Base-by-base conservation (phyloP, 2,888 invertebrate genomes). In the Eupithecia inturbata region DNA sequence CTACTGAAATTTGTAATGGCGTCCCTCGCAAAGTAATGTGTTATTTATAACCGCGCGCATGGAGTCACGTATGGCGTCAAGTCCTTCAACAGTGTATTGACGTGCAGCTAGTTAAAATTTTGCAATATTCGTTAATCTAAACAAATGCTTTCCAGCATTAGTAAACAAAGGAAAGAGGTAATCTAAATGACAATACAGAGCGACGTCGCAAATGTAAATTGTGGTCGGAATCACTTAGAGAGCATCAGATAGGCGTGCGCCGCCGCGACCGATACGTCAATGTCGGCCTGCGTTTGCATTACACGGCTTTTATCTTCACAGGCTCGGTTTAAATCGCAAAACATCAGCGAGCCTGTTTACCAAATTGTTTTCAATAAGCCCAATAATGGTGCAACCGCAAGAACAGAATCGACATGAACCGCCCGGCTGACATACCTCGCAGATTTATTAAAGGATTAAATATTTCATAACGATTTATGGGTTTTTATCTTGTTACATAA, bases 301-400 rank as follows among this genome's bases (percentile, higher is more conserved):
- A 91, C 93, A 90, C 89, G 86, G 91, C 92, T 88, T 93, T 93
- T 94, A 94, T 94, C 93, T 90, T 90, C 87, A 84, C 87, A 84
- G 86, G 89, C 89, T 88, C 87, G 88, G 85, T 87, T 91, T 89
- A 89, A 92, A 93, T 93, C 92, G 92, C 92, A 89, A 90, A 79
- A 92, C 92, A 93, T 92, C 92, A 89, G 88, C 90, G 86, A 87
- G 84, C 83, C 89, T 93, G 93, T 93, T 92, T 89, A 91, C 94
- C 91, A 92, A 94, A 94, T 93, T 92, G 93, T 93, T 93, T 93
- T 91, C 93, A 92, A 93, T 92, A 91, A 91, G 88, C 89, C 89
- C 89, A 90, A 88, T 89, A 92, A 92, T 91, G 90, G 88, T 88
- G 88, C 86, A 91, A 90, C 88, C 83, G 82, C 84, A 82, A 71